These are phyloP conservation scores for Strigops habroptila DNA, from an alignment of 2,113 vertebrate genomes.

Conservation along the genomic window DNA sequence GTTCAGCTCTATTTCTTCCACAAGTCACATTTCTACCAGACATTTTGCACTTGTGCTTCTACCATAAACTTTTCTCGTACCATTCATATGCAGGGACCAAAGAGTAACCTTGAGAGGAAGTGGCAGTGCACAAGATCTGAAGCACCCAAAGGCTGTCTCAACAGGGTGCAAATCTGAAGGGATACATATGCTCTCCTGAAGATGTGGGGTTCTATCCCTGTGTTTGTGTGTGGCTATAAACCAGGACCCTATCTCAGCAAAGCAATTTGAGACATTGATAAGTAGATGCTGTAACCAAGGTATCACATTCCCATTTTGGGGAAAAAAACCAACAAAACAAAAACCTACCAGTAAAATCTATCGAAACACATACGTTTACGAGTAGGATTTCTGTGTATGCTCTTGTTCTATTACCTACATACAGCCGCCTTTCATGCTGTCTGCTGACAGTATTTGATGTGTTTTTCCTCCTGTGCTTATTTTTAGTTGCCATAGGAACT, in stretches of 20 bases:
- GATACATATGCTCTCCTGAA: neutral
- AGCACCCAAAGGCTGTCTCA: neutral
- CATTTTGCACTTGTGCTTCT: neutral
- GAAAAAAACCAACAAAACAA: fast-evolving
- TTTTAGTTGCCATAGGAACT: slow-evolving; percentile 71
- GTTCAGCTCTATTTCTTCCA: neutral
- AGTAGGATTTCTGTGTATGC: neutral
- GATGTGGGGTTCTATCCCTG: neutral
- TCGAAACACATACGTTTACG: neutral
- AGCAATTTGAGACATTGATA: neutral
- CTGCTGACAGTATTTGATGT: slow-evolving; percentile 18
- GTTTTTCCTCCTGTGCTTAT: slow-evolving; percentile 51
- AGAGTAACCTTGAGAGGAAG: neutral
- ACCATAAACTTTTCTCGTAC: neutral
- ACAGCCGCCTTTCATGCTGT: neutral
- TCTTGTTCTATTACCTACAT: neutral
- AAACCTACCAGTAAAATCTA: neutral
- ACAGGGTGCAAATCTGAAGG: fast-evolving
- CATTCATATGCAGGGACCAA: neutral
- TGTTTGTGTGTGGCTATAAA: neutral
- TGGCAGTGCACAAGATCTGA: neutral
- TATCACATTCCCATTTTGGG: neutral
- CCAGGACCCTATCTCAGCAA: neutral
- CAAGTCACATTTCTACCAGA: neutral
- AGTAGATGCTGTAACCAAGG: neutral